Conservation (phyloP, 2,888 invertebrate genomes). For the Oasisia sp. region DNA sequence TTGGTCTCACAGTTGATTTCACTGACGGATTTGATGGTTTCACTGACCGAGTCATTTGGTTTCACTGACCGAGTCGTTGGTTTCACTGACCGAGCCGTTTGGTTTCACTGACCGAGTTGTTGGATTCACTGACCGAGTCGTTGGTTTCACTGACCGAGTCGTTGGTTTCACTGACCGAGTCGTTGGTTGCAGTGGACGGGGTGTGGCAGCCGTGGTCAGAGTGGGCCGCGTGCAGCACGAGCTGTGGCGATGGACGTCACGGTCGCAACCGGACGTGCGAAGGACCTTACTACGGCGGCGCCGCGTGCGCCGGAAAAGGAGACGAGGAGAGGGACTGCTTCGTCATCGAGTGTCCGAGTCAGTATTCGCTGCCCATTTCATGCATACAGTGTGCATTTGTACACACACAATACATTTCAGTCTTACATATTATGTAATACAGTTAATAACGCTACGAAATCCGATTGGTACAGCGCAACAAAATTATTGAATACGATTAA, state of each 20-base stretch:
- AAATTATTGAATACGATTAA: not conserved
- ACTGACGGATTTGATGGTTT: no score
- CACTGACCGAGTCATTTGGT: no score
- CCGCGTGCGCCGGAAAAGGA: constrained; percentile 43
- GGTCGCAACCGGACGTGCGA: constrained; percentile 46
- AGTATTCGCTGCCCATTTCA: not conserved
- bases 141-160: no score
- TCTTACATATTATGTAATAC: no score
- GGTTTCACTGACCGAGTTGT: no score
- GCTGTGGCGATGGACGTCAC: constrained; percentile 50
- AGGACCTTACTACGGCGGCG: constrained; percentile 49
- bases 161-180: not conserved
- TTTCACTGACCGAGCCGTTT: no score
- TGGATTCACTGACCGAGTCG: no score
- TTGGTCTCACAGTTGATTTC: no score
- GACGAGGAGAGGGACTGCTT: constrained; percentile 20
- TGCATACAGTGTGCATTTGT: no score
- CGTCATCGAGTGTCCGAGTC: constrained; percentile 22
- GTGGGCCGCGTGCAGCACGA: constrained; percentile 43
- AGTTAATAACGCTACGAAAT: no score
- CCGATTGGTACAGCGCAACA: not conserved
- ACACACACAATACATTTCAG: no score
- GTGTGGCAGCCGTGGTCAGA: constrained; percentile 21
- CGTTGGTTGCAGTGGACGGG: constrained; percentile 24
- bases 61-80: no score